Base-by-base conservation (phyloP, 2,888 invertebrate species). In the Plagiodera versicolora region DNA sequence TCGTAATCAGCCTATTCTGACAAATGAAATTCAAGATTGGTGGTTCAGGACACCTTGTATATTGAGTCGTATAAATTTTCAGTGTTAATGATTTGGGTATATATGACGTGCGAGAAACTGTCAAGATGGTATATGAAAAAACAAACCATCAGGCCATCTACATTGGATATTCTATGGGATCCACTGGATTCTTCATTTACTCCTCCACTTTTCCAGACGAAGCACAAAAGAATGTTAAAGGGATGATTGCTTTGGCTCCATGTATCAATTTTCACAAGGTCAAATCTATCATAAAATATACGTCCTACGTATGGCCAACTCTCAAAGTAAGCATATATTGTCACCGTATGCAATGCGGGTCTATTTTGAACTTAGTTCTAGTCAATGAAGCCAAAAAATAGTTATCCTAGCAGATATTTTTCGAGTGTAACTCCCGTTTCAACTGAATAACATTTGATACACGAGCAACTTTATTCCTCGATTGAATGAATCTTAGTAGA, bases 41-140 rank as follows among this genome's bases (percentile, higher is more conserved):
- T n/a, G n/a, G n/a, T n/a, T n/a, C n/a, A n/a, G n/a, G n/a, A n/a
- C n/a, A n/a, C n/a, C n/a, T n/a, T n/a, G n/a, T n/a, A n/a, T n/a
- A n/a, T n/a, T n/a, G n/a, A n/a, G n/a, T n/a, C n/a, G 24, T 24
- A 24, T 6, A 24, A 28, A 18, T 35, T 69, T 69, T 45, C 47
- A 70, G 70, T 49, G 53, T 67, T 18, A 52, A 70, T 24, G 65
- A 70, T 28, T 45, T 66, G 46, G 68, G 65, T 5, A 46, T 65
- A 5, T 63, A 66, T 18, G 70, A 70, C 30, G 61, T 69, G 9
- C 63, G 66, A 28, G 47, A 56, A n/a, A 59, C 64, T 1, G 30
- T 66, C 17, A 51, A 63, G 50, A 49, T 51, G 9, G 60, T 68
- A 17, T 39, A 58, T 16, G 16, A 58, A 44, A 56, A 53, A n/a